Evolutionary conservation across 1,140 invertebrate genomes (phyloP).

Genomic region (Tetramorium alpestre): DNA sequence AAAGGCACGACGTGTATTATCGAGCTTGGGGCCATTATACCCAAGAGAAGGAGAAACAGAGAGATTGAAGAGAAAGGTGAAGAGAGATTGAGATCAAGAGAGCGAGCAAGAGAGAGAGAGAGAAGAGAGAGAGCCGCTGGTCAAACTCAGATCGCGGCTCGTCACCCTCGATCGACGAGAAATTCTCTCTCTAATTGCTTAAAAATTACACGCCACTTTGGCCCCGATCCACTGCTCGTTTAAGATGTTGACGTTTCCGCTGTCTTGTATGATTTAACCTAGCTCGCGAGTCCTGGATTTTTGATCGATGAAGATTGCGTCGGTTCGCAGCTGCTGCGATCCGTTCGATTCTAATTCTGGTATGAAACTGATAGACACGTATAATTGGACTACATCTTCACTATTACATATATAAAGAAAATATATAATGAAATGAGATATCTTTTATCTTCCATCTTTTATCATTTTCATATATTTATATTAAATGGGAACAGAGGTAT

Average conservation of each 20-base stretch:
- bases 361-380: neutral
- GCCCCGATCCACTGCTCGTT: slow-evolving; percentile 38
- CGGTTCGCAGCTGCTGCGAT: slow-evolving; percentile 28
- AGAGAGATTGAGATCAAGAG: neutral
- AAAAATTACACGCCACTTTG: slow-evolving; percentile 80
- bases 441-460: neutral
- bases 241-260: slow-evolving; percentile 37
- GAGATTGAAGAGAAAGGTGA: neutral
- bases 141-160: slow-evolving; percentile 43
- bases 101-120: neutral
- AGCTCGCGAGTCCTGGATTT: slow-evolving; percentile 21
- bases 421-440: neutral
- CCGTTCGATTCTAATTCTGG: neutral
- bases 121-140: neutral
- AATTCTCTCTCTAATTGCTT: slow-evolving; percentile 75
- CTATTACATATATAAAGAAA: neutral
- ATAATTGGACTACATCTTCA: neutral
- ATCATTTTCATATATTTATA: neutral
- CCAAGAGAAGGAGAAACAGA: slow-evolving; percentile 33
- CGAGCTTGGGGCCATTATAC: slow-evolving; percentile 63
- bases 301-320: slow-evolving; percentile 6
- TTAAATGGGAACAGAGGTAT: neutral
- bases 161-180: slow-evolving; percentile 50
- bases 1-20: slow-evolving; percentile 78
- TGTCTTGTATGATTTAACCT: slow-evolving; percentile 22